Conservation (phyloP, 2,113 vertebrate genomes). For the Grantiella picta region DNA sequence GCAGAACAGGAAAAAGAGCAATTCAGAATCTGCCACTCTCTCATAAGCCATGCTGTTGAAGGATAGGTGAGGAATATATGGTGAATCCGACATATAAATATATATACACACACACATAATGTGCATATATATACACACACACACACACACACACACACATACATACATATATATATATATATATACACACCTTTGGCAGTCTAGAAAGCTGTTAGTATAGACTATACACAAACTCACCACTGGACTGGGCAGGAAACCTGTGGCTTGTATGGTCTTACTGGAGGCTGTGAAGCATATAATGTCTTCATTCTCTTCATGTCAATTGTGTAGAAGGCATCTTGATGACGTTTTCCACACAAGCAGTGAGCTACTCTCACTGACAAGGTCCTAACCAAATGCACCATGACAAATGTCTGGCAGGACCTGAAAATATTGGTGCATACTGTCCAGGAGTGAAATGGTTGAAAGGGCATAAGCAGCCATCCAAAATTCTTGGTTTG, state of each 20-base stretch:
- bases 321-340: neutral
- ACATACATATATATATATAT: neutral
- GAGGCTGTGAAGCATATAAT: neutral
- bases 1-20: neutral
- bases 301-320: neutral
- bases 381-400: neutral
- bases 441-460: fast-evolving
- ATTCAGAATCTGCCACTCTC: neutral
- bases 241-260: neutral
- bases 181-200: neutral
- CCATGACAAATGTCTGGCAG: neutral
- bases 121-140: too few relatives aligned
- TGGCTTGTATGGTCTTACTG: neutral
- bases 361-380: neutral
- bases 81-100: neutral
- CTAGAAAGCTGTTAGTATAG: neutral
- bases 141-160: too few relatives aligned
- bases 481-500: neutral
- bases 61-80: neutral
- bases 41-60: neutral
- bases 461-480: neutral
- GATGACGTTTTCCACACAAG: neutral
- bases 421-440: neutral
- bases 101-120: too few relatives aligned
- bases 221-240: neutral